Base-by-base conservation (phyloP, 2,113 vertebrate genomes). In the Sylvietta virens region DNA sequence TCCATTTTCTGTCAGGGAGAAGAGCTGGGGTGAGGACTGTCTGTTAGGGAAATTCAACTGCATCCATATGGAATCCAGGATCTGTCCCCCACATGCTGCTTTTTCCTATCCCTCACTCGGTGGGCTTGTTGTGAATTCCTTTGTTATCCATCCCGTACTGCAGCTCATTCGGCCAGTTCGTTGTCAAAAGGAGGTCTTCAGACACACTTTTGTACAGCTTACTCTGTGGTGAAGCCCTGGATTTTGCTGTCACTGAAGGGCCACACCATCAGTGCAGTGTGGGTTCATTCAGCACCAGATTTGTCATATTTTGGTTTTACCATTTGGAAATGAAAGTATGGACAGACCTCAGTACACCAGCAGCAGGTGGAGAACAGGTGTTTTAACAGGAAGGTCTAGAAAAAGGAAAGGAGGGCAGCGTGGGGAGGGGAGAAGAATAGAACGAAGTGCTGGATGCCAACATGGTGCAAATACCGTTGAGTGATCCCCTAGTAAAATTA, bases 391-490 rank as follows among this genome's bases (percentile, higher is more conserved):
- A 70, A 5, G 8, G 18, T 61, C 10, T 24, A 48, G 62, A 77
- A 76, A 39, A 2, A 51, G 33, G 33, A 2, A 3, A 58, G 39
- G 19, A 83, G 22, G 30, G 30, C 35, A 66, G 37, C 16, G 14
- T 4, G 10, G 27, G 10, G 6, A 13, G 27, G 5, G 8, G 8
- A 1, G 10, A 11, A 26, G 30, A 79, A 40, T 0, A 62, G 35
- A 19, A 50, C 23, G 7, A 54, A 74, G 7, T 12, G 7, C 39
- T 56, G 42, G 33, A 31, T 80, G 50, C 31, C 18, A 66, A 45
- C 40, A 24, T 23, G 13, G 19, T 53, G 15, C 35, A 61, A 42
- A 57, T 39, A 27, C 26, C 14, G 6, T 37, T 62, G 44, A 56
- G 14, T 11, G 21, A 76, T 61, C 47, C 24, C 13, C 17, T 18